Conservation (phyloP, 1,140 invertebrate genomes). For the Drosophila ambigua region DNA sequence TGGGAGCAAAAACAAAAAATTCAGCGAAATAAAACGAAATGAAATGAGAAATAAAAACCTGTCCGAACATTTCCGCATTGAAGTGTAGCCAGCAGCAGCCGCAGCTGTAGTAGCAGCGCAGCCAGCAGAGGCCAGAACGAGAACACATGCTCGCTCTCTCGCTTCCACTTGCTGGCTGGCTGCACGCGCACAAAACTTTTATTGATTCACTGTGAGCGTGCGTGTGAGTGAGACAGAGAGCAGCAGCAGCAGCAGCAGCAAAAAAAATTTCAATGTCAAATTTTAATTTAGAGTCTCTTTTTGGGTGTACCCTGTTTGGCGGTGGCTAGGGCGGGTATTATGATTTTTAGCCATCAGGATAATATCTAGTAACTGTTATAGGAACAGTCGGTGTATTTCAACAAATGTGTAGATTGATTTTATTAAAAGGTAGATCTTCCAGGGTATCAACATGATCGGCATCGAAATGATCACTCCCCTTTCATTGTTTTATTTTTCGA, state of each 20-base stretch:
- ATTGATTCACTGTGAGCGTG: constrained; percentile 60
- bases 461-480: not conserved
- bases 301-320: not conserved
- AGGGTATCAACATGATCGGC: too few species aligned
- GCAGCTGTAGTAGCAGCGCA: not conserved
- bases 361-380: too few species aligned
- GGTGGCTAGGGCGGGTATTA: too few species aligned
- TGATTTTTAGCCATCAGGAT: too few species aligned
- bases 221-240: constrained; percentile 43
- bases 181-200: constrained; percentile 66
- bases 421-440: too few species aligned
- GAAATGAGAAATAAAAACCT: constrained; percentile 52
- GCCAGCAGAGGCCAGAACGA: not conserved
- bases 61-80: constrained; percentile 78
- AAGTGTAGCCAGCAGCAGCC: constrained; percentile 8
- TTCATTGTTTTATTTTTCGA: constrained; percentile 27
- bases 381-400: too few species aligned
- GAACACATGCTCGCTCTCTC: constrained; percentile 32
- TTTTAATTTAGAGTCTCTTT: constrained; percentile 75
- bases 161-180: constrained; percentile 11
- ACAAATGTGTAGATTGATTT: too few species aligned
- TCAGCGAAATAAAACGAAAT: constrained; percentile 5
- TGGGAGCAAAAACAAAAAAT: constrained; percentile 32
- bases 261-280: constrained; percentile 79
- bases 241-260: constrained; percentile 7